phyloP scores from a whole-genome alignment of 2,888 invertebrate genomes.

The Gisinianus flammeolus region DNA sequence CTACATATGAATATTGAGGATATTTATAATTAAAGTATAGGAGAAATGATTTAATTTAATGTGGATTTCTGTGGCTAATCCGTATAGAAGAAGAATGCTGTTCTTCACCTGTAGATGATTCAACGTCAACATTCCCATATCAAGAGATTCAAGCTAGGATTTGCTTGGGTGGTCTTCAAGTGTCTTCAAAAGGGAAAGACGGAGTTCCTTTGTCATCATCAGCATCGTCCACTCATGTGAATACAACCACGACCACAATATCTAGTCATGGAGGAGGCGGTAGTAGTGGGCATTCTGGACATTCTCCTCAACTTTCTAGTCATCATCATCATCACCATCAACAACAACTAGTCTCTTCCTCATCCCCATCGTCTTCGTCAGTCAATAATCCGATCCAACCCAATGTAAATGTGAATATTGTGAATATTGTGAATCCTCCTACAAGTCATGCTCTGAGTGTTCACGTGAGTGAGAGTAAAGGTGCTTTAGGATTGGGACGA shows the following conservation, averaged over 20 bases:
- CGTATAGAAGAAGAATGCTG: background rate
- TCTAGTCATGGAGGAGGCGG: conserved; percentile 1
- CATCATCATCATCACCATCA: background rate
- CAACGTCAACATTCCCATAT: conserved; percentile 53
- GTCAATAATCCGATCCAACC: background rate
- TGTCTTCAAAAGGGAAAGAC: background rate
- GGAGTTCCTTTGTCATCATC: background rate
- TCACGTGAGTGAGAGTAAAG: background rate
- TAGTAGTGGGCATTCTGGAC: no score
- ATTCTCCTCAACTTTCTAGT: no score
- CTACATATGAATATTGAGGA: no score
- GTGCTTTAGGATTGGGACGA: conserved; percentile 40
- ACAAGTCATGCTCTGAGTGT: background rate
- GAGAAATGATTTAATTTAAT: no score
- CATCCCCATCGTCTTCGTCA: conserved; percentile 9
- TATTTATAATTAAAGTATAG: no score
- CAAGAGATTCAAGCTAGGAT: conserved; percentile 57
- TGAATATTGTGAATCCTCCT: background rate
- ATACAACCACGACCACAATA: background rate
- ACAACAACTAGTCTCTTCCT: background rate
- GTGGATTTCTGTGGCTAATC: no score
- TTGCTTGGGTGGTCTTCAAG: conserved; percentile 43
- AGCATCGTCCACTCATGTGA: background rate
- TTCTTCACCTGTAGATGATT: conserved; percentile 49
- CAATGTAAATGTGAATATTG: background rate